A percentile compares a stretch with the other conserved stretches of the same genome.
These are phyloP conservation scores for Lepus timidus DNA, from an alignment of 2,113 vertebrate genomes.

Conservation along the genomic window DNA sequence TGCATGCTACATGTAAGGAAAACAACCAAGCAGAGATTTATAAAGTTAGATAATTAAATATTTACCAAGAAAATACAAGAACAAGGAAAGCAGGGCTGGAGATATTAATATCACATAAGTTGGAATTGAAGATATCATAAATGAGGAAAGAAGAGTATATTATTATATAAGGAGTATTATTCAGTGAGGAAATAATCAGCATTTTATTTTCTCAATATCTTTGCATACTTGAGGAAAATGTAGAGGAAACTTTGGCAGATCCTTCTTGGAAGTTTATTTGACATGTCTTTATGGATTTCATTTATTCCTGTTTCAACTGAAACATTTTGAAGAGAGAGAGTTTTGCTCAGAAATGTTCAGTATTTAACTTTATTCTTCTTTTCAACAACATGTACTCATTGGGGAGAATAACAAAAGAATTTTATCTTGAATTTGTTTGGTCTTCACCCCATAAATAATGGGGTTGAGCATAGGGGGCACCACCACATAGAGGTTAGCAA, in stretches of 20 bases:
- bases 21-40: too few relatives aligned
- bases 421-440: constrained; percentile 73
- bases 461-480: constrained; percentile 80
- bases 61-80: too few relatives aligned
- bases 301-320: background rate
- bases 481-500: constrained; percentile 77
- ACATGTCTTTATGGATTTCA: background rate
- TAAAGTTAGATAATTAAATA: too few relatives aligned
- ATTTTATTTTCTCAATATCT: background rate
- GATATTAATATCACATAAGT: too few relatives aligned
- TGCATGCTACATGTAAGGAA: too few relatives aligned
- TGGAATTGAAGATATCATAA: too few relatives aligned
- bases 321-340: background rate
- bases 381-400: constrained; percentile 10
- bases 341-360: background rate
- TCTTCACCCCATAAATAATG: constrained; percentile 80
- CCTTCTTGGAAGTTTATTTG: background rate
- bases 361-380: background rate
- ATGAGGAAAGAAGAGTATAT: too few relatives aligned
- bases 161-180: too few relatives aligned
- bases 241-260: background rate
- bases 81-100: too few relatives aligned
- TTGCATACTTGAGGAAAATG: background rate
- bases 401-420: constrained; percentile 20
- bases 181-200: background rate